Base-by-base conservation (phyloP, 2,113 vertebrate genomes). In the Morone saxatilis region DNA sequence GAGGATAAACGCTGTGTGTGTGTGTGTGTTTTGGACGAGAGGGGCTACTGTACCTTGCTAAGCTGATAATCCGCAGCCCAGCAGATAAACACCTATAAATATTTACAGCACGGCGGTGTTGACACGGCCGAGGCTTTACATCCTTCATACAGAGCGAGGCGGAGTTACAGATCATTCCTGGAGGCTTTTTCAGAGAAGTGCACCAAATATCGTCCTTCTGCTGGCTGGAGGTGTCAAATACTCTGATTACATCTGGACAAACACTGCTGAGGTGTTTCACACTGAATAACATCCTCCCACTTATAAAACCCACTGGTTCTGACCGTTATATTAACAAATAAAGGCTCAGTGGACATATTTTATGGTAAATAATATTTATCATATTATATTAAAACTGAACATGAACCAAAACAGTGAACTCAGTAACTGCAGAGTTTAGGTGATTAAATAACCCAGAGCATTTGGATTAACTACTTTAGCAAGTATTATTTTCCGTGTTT, bases 61-160 rank as follows among this genome's bases (percentile, higher is more conserved):
- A 93, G 90, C 90, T 81, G 86, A 87, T 92, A 93, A 92, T 92
- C 88, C 78, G 12, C 86, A 68, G 63, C 71, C 60, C 62, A 40
- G 85, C 80, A 91, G 86, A 93, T 91, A 90, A 91, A 91, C 38
- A 13, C 60, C 78, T 85, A 81, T 90, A 91, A 90, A 92, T 92
- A 92, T 92, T 92, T 88, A 91, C 80, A 81, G 82, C 78, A 40
- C 41, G 51, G 59, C 22, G 0, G 50, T 67, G 89, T 79, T 56
- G 78, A 81, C 80, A 78, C 54, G 53, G 48, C 48, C 17, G 59
- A 19, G 62, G 66, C 78, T 68, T 78, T 59, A 41, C 71, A 63
- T 63, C 48, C 51, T 31, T 38, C 60, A 47, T 17, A 38, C 57
- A 53, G 57, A 75, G 43, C 9, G 16, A 59, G 65, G 47, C 13